Evolutionary conservation across 2,113 vertebrate species (phyloP).

Genomic region (Pampusana beccarii): DNA sequence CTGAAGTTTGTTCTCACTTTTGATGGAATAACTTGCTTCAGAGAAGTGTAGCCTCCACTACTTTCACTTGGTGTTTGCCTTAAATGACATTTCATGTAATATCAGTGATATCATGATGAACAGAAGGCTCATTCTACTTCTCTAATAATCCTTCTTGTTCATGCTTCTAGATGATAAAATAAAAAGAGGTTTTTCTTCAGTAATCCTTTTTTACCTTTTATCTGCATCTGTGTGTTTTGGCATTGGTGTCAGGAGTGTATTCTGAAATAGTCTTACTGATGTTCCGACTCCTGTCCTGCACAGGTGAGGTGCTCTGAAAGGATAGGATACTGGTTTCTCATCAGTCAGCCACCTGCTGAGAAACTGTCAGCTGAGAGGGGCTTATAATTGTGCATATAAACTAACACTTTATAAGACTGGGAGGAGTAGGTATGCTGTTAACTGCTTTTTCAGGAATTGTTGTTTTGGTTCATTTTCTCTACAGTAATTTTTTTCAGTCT

Average conservation of each 20-base stretch:
- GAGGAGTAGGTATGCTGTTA: neutral
- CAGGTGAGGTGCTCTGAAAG: neutral
- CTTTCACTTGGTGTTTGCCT: neutral
- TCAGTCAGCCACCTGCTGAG: neutral
- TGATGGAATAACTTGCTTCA: neutral
- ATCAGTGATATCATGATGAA: neutral
- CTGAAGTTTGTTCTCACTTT: neutral
- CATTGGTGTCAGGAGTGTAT: neutral
- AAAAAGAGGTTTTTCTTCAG: neutral
- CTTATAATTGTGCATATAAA: neutral
- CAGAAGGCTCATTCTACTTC: neutral
- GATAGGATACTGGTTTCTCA: neutral
- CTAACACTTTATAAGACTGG: neutral
- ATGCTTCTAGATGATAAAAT: neutral
- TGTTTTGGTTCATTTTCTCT: neutral
- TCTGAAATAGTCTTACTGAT: too few species aligned
- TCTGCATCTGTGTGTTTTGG: neutral
- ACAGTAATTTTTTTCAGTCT: neutral
- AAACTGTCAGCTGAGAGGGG: neutral
- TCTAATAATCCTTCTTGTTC: neutral
- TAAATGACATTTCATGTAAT: neutral
- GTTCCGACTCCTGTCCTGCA: neutral
- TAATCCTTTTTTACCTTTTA: neutral
- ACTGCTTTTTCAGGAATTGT: neutral
- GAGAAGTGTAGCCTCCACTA: neutral